Base-by-base conservation (phyloP, 2,797 vertebrate species). In the Leptoclinus maculatus region DNA sequence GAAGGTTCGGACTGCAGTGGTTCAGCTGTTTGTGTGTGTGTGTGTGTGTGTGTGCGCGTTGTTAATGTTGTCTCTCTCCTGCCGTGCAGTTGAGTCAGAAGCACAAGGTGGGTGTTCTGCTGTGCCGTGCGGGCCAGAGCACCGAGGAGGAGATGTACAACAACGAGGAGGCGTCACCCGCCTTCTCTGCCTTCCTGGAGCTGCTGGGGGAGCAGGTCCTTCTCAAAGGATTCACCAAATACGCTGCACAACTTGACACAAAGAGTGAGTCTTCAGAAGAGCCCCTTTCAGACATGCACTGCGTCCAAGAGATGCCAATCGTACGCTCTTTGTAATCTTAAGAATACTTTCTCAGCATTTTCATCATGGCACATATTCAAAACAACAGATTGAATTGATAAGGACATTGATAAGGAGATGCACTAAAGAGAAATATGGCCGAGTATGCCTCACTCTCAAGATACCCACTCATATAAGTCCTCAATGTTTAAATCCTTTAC, bases 81-180 rank as follows among this genome's bases (percentile, higher is more conserved):
- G 36, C 67, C 41, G 78, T 51, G 3, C 84, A 99, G 98, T 95
- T 99, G 25, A 98, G 97, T 94, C 95, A 95, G 79, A 96, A 97
- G 83, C 97, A 98, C 95, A 99, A 99, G 85, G 97, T 99, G 71
- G 98, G 98, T 9, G 94, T 99, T 87, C 93, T 99, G 36, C 97
- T 99, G 93, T 99, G 98, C 94, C 96, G 95, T 29, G 96, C 96
- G 0, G 96, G 96, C 66, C 98, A 99, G 95, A 97, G 98, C 94
- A 97, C 96, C 0, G 98, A 99, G 92, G 98, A 99, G 90, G 97
- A 99, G 95, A 99, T 99, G 98, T 99, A 99, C 94, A 99, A 99
- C 94, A 99, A 99, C 0, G 98, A 99, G 92, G 95, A 94, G 14
- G 96, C 98, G 0, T 96, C 96, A 0, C 94, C 96, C 0, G 95